These are phyloP conservation scores for Bathynomus jamesi DNA, from an alignment of 1,140 invertebrate genomes.

Conservation along the genomic window DNA sequence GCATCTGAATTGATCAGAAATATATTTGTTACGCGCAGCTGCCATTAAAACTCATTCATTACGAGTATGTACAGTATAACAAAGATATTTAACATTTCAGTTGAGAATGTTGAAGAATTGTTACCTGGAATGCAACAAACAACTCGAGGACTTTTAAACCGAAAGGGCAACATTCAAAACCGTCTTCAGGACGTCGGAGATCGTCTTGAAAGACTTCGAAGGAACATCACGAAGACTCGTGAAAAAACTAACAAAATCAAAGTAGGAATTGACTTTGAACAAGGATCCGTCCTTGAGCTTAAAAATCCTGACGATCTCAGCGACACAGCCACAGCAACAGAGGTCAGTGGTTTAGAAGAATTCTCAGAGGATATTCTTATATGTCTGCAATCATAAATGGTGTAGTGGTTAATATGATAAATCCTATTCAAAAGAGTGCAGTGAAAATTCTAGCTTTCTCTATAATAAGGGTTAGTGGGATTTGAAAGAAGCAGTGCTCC, in stretches of 20 bases:
- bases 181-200: slow-evolving; percentile 55
- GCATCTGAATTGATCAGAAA: no score
- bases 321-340: slow-evolving; percentile 71
- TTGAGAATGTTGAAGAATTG: slow-evolving; percentile 55
- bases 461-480: no score
- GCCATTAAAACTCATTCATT: background rate
- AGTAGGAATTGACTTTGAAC: slow-evolving; percentile 74
- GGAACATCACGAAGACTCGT: slow-evolving; percentile 68
- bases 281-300: slow-evolving; percentile 72
- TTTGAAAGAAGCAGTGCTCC: no score
- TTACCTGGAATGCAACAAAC: slow-evolving; percentile 55
- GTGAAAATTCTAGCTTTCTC: no score
- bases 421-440: no score
- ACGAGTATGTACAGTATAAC: background rate
- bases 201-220: slow-evolving; percentile 62
- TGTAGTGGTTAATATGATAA: no score
- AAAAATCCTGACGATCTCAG: slow-evolving; percentile 73
- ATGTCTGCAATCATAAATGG: no score
- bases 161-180: slow-evolving; percentile 45
- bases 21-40: no score
- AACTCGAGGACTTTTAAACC: slow-evolving; percentile 51
- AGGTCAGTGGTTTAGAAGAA: no score
- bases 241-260: slow-evolving; percentile 56
- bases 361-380: no score
- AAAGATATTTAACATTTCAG: slow-evolving; percentile 43